phyloP scores from a whole-genome alignment of 53 echinoderm and acorn worm genomes.

The Antedon mediterranea region DNA sequence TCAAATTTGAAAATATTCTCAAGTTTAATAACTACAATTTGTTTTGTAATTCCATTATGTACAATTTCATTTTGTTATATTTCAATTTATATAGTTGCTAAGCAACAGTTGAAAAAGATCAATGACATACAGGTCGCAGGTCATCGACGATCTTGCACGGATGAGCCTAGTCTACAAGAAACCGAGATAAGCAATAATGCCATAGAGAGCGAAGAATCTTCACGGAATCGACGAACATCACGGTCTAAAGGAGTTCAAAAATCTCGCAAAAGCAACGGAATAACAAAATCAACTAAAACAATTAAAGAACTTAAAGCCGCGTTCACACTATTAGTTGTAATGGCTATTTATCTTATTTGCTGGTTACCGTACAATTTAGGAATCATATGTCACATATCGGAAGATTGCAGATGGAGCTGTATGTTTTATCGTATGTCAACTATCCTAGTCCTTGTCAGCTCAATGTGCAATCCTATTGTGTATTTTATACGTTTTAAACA shows the following conservation, averaged over 20 bases:
- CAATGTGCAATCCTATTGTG: conserved; percentile 39
- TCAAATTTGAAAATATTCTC: neutral
- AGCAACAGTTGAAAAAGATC: neutral
- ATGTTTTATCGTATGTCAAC: neutral
- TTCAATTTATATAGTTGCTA: neutral
- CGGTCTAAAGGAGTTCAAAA: neutral
- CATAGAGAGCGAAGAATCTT: neutral
- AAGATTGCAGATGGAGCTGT: neutral
- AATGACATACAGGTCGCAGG: neutral
- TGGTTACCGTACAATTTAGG: neutral
- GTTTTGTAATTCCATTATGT: neutral
- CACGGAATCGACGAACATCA: neutral
- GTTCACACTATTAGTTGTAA: neutral
- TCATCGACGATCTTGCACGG: neutral
- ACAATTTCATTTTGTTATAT: neutral
- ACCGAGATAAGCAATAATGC: neutral
- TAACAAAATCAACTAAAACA: neutral
- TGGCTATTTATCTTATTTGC: neutral
- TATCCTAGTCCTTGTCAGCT: conserved; percentile 23
- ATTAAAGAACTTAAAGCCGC: neutral
- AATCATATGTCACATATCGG: neutral
- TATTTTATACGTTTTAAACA: conserved; percentile 43
- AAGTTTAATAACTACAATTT: neutral
- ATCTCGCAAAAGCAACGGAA: neutral
- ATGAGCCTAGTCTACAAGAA: neutral